phyloP scores from a whole-genome alignment of 2,113 vertebrate species.

The Scytalopus superciliaris region DNA sequence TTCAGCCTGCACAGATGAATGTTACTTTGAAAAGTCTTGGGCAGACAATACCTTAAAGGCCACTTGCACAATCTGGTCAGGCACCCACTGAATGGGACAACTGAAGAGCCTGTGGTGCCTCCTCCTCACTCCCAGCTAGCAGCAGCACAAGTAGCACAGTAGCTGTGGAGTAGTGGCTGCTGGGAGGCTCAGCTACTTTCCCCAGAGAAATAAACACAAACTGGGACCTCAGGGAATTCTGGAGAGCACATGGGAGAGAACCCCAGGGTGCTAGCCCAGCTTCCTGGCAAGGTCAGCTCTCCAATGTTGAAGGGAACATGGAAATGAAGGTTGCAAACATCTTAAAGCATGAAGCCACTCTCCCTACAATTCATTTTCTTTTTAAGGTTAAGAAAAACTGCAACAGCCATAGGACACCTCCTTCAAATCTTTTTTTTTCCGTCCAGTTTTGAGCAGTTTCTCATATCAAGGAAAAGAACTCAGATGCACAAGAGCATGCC shows the following conservation, averaged over 20 bases:
- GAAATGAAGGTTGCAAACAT: not conserved
- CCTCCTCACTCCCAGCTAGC: not conserved
- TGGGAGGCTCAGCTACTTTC: not conserved
- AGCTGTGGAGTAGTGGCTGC: fast-evolving
- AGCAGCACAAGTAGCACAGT: not conserved
- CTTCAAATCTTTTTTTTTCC: not conserved
- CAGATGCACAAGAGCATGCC: fast-evolving
- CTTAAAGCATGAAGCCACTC: not conserved
- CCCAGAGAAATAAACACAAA: not conserved
- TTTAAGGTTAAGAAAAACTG: not conserved
- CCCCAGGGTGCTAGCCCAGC: not conserved
- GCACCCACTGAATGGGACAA: not conserved
- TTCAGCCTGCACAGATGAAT: not conserved
- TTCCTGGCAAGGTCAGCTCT: not conserved
- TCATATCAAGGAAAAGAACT: not conserved
- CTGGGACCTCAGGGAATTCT: fast-evolving
- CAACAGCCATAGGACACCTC: not conserved
- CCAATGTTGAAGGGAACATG: fast-evolving
- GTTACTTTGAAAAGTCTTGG: not conserved
- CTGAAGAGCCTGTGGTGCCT: fast-evolving
- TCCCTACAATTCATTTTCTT: not conserved
- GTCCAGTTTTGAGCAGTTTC: not conserved
- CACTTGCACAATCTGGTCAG: not conserved
- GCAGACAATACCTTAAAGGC: not conserved
- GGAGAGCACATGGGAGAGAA: not conserved